Conservation (phyloP, 2,113 vertebrate species). For the Alexandromys fortis region DNA sequence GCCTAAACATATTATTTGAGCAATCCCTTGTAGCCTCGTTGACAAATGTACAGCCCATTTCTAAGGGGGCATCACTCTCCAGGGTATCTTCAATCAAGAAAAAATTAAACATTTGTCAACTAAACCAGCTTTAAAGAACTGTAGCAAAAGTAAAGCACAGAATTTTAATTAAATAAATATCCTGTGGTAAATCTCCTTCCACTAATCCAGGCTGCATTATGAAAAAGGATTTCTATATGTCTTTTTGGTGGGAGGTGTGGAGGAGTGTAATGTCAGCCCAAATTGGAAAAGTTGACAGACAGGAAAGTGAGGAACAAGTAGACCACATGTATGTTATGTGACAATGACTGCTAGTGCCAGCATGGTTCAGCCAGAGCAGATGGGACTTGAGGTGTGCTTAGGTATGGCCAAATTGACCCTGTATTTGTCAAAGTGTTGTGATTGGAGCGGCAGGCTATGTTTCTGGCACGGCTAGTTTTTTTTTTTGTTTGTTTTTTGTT, state of each 20-base stretch:
- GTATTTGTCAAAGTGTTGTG: neutral
- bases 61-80: neutral
- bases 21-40: neutral
- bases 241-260: too few relatives aligned
- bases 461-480: too few relatives aligned
- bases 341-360: neutral
- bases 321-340: neutral
- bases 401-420: neutral
- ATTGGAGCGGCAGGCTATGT: too few relatives aligned
- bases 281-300: neutral
- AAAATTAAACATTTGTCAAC: neutral
- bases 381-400: too few relatives aligned
- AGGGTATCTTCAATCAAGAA: neutral
- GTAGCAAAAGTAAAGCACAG: neutral
- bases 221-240: neutral
- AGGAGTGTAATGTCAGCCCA: neutral
- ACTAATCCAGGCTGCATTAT: neutral
- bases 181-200: neutral
- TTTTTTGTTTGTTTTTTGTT: too few relatives aligned
- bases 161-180: neutral
- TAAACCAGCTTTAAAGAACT: neutral
- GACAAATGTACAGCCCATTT: slow-evolving; percentile 19
- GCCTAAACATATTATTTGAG: neutral
- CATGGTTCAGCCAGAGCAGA: neutral
- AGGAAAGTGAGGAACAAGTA: neutral